Base-by-base conservation (phyloP, 2,797 vertebrate genomes). In the Chrysocyon brachyurus region DNA sequence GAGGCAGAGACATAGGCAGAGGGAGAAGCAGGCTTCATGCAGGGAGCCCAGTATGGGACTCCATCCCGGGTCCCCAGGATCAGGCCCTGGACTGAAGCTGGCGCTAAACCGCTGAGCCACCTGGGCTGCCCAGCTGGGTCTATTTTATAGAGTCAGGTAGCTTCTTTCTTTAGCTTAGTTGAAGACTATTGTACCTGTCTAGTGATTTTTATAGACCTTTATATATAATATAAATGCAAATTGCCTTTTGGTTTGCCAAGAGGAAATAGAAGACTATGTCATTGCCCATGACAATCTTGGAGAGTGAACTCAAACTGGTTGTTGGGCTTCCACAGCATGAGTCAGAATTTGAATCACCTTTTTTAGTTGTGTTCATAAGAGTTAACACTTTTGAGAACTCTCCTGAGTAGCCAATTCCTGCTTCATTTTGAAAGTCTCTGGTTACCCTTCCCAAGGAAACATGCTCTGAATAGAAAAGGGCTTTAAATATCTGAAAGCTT, bases 361-460 rank as follows among this genome's bases (percentile, higher is more conserved):
- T 94, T 92, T 72, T 96, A 15, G 12, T n/a, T 75, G 57, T 91
- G 56, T n/a, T 93, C 72, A 52, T 87, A 56, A 59, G 11, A 84
- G 68, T 77, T 31, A 73, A 63, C 40, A 66, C 9, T 91, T 93
- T 66, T n/a, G 61, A n/a, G 78, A 75, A 36, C 28, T 70, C 9
- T 87, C n/a, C 52, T 64, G 28, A 73, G 12, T 70, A 49, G 54
- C 52, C 14, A 77, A 5, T 52, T 49, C 40, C 49, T 84, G 78
- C 40, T 52, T 95, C 40, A 83, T 92, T 81, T 84, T 90, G 52
- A 10, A 75, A 77, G 59, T 56, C 8, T 72, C 14, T 77, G 94
- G 28, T 79, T 96, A 54, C 56, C 28, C 26, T 84, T 46, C 40
- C 70, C 7, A 36, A 46, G 73, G 52, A 94, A 84, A 68, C 26